Evolutionary conservation across 2,797 vertebrate species (phyloP), one percentile per base, ranked within the genome.

Genomic region (Gymnopithys bicolor): DNA sequence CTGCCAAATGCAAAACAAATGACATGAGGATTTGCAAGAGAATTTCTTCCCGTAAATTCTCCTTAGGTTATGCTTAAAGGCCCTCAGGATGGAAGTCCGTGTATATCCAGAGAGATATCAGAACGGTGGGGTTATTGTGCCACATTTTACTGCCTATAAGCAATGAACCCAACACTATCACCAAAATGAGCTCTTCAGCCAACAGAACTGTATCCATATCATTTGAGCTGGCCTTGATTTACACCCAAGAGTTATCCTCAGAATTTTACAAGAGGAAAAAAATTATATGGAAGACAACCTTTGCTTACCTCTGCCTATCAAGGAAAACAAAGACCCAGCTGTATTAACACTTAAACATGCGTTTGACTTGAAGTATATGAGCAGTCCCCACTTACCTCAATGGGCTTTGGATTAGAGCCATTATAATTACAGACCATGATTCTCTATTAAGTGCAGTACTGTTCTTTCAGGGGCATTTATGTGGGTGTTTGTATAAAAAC

Each of bases 1-100:
- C 96, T 95, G 95, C 87, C 45, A 96, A 95, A 97, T 89, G 96
- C 95, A 97, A 98, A 97, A 96, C 97, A 97, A 98, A 97, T 97
- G 96, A 96, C 93, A 96, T 45, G 77, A 91, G 89, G 94, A 91
- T 94, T 91, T 95, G 95, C 88, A 87, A 96, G 95, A 30, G 96
- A 95, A 95, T 91, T 91, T 93, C 89, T 97, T 97, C 89, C 94
- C 94, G 96, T 96, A 90, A 90, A 96, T 97, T 92, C 91, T 93
- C 87, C 75, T 83, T 53, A 66, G 93, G 87, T 88, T 93, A 48
- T 70, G 67, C 60, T 80, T 81, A 89, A 87, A 77, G 93, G 93
- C 64, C 67, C 74, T 87, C 56, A 23, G 85, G 91, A 93, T 84
- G 85, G 87, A 90, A 95, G n/a, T 33, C 87, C 58, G 60, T 76